A percentile compares a stretch with the other conserved stretches of the same genome.
These are phyloP conservation scores for Rhadina sibilatrix DNA, from an alignment of 2,113 vertebrate species.

Conservation along the genomic window DNA sequence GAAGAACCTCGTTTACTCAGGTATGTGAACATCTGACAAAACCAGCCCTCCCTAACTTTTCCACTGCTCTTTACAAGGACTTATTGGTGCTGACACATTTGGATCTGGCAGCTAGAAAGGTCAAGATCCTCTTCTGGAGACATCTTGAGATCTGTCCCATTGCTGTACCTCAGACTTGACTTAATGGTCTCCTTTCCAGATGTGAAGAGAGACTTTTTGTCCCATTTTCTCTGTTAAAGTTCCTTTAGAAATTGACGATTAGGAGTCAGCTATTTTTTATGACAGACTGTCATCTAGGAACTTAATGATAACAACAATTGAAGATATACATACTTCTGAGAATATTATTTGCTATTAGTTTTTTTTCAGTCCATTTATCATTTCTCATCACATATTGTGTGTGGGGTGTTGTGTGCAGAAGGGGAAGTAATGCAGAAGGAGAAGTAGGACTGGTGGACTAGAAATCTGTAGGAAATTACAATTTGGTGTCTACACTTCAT, in stretches of 20 bases:
- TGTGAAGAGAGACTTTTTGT: neutral
- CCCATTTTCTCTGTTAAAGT: neutral
- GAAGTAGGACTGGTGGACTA: neutral
- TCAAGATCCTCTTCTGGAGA: neutral
- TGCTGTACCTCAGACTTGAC: neutral
- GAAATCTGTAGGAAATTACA: neutral
- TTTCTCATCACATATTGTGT: neutral
- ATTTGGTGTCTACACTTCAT: neutral
- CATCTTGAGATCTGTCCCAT: neutral
- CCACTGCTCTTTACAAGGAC: neutral
- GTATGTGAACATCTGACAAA: conserved; percentile 66
- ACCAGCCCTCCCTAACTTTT: neutral
- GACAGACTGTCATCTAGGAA: neutral
- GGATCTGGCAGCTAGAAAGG: neutral
- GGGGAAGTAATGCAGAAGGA: neutral
- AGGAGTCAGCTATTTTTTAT: neutral
- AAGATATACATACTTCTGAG: neutral
- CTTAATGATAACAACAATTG: neutral
- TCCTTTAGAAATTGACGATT: neutral
- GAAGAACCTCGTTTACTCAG: conserved; percentile 93
- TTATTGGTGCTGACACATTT: neutral
- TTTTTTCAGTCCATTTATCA: neutral
- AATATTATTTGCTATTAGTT: neutral
- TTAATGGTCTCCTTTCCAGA: neutral
- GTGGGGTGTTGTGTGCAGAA: neutral